Evolutionary conservation across 2,797 vertebrate species (phyloP), one percentile per base, ranked within the genome.

Genomic region (Gephyroberyx darwinii): DNA sequence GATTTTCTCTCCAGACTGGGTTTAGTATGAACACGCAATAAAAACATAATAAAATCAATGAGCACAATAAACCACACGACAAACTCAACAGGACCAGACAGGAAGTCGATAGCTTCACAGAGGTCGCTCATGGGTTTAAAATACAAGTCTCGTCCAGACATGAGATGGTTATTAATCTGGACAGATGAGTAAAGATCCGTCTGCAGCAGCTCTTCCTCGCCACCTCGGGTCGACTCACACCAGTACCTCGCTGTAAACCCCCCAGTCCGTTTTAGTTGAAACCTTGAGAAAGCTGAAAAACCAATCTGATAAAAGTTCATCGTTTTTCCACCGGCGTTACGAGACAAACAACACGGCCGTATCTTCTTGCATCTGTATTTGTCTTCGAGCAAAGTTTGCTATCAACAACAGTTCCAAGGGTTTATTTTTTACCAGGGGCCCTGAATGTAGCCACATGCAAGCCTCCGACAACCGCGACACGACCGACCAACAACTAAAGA

Each of bases 101-200:
- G 62, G 12, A 67, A 70, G 61, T 69, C 69, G 5, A 76, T 69
- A 19, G 5, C 26, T 31, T 12, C 0, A 33, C n/a, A 14, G 53
- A 67, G 62, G 56, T 52, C 45, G 5, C 51, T 71, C 37, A 35
- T 69, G 47, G n/a, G 0, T 20, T 16, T n/a, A 16, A 2, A 19
- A 39, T 12, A 39, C 37, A 39, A 39, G 1, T n/a, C 13, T 2
- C 19, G 37, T 47, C 4, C 26, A 39, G 58, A 26, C 45, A 31
- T 35, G 37, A 39, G 37, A 10, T 1, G 73, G 51, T 14, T 39
- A 8, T 16, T 56, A 8, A 8, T 41, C 43, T 37, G 39, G 10
- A 41, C 10, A 41, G 10, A 41, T 10, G 39, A 12, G 39, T 41
- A 4, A 26, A 26, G 26, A 2, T 26, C 26, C 26, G 4, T 26